A percentile compares a stretch with the other conserved stretches of the same genome.
These are phyloP conservation scores for Erinaceus europaeus DNA, from an alignment of 2,113 vertebrate genomes.

Conservation along the genomic window DNA sequence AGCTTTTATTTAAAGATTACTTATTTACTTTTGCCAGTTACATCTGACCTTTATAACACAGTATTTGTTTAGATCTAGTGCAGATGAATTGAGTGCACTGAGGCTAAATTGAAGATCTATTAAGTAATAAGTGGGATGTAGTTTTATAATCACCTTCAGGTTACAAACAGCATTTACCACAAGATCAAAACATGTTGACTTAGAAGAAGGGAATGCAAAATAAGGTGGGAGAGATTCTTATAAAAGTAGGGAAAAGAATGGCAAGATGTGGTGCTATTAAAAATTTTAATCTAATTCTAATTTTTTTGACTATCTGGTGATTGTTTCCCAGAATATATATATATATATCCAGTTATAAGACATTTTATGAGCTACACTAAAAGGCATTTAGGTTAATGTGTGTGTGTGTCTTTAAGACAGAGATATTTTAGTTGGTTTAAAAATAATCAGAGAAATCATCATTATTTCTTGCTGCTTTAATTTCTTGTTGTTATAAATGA, in stretches of 20 bases:
- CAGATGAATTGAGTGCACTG: conserved; percentile 41
- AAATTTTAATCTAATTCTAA: conserved; percentile 15
- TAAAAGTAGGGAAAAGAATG: conserved; percentile 36
- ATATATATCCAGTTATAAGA: not conserved
- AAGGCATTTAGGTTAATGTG: not conserved
- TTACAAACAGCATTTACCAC: conserved; percentile 56
- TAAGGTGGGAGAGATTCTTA: conserved; percentile 38
- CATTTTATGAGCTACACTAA: not conserved
- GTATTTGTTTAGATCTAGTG: conserved; percentile 54
- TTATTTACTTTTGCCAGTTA: conserved; percentile 44
- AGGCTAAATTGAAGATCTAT: conserved; percentile 66
- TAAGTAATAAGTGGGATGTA: conserved; percentile 51
- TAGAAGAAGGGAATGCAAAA: conserved; percentile 51
- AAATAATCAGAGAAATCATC: not conserved
- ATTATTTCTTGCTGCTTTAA: not conserved
- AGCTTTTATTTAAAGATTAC: conserved; percentile 3
- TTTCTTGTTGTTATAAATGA: conserved; percentile 60
- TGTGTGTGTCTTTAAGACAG: not conserved
- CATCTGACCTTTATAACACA: conserved; percentile 34
- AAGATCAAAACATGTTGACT: conserved; percentile 62
- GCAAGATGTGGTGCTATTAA: not conserved
- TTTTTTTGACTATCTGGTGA: not conserved
- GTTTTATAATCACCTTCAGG: conserved; percentile 45
- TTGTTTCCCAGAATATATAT: not conserved
- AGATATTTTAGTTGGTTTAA: not conserved